Percentiles rank a stretch among this genome's conserved stretches.
These are phyloP conservation scores for Perdita meconis DNA, from an alignment of 2,888 invertebrate species.

Conservation along the genomic window DNA sequence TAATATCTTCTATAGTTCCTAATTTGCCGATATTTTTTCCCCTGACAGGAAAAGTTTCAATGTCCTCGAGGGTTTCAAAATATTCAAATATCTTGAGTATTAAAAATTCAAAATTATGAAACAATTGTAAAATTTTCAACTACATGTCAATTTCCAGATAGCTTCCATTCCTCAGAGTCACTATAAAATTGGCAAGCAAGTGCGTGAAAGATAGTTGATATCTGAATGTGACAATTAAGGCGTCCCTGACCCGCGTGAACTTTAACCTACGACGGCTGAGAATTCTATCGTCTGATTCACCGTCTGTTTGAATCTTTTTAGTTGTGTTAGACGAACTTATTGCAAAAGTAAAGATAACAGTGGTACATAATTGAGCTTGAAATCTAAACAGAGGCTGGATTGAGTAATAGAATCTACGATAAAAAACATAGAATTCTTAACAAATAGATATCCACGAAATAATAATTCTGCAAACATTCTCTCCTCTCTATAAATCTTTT, in stretches of 20 bases:
- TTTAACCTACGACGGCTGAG: constrained; percentile 41
- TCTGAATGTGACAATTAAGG: constrained; percentile 69
- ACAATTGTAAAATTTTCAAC: no score
- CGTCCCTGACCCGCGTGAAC: constrained; percentile 65
- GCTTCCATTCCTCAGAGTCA: no score
- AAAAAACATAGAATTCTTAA: neutral
- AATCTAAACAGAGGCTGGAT: no score
- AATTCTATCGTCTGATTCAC: constrained; percentile 38
- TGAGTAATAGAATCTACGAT: neutral
- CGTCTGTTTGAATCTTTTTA: constrained; percentile 39
- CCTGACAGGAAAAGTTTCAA: no score
- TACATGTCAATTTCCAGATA: no score
- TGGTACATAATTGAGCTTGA: neutral
- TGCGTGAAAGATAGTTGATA: constrained; percentile 45
- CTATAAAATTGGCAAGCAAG: no score
- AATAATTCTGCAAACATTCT: neutral
- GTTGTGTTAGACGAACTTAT: constrained; percentile 11
- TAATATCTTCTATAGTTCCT: no score
- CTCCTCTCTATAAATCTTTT: no score
- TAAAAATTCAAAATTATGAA: no score
- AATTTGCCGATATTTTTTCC: no score
- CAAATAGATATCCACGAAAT: neutral
- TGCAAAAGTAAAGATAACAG: neutral
- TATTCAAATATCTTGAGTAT: no score
- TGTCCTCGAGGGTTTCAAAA: no score